phyloP scores from a whole-genome alignment of 1,140 invertebrate species.

The Platyura marginata region DNA sequence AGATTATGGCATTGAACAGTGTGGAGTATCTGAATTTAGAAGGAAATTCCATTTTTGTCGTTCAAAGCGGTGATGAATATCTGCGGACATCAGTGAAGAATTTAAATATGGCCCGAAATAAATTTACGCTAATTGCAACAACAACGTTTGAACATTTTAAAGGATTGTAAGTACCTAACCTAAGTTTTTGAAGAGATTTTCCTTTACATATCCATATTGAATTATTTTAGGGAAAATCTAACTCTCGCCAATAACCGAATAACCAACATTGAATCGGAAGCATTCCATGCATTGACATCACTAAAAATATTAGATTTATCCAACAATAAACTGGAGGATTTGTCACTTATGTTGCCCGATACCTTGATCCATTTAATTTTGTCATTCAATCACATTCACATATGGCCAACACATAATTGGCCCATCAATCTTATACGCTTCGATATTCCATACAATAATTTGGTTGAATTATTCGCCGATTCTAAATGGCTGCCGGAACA shows the following conservation, averaged over 20 bases:
- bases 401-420: neutral
- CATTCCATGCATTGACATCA: neutral
- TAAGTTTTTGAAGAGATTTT: too few relatives aligned
- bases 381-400: neutral
- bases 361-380: neutral
- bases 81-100: neutral
- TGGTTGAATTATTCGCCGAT: neutral
- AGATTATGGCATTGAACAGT: neutral
- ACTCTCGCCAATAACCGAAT: neutral
- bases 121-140: neutral
- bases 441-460: constrained; percentile 1
- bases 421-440: neutral
- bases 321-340: neutral
- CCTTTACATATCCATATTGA: too few relatives aligned
- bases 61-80: neutral
- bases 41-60: neutral
- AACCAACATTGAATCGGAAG: neutral
- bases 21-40: neutral
- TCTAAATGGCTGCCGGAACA: neutral
- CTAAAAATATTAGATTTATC: constrained; percentile 1
- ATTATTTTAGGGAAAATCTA: neutral
- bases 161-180: neutral
- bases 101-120: neutral
- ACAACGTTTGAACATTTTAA: neutral
- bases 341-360: neutral